A percentile compares a stretch with the other conserved stretches of the same genome.
These are phyloP conservation scores for Epinephelus moara DNA, from an alignment of 2,113 vertebrate genomes.

Conservation along the genomic window DNA sequence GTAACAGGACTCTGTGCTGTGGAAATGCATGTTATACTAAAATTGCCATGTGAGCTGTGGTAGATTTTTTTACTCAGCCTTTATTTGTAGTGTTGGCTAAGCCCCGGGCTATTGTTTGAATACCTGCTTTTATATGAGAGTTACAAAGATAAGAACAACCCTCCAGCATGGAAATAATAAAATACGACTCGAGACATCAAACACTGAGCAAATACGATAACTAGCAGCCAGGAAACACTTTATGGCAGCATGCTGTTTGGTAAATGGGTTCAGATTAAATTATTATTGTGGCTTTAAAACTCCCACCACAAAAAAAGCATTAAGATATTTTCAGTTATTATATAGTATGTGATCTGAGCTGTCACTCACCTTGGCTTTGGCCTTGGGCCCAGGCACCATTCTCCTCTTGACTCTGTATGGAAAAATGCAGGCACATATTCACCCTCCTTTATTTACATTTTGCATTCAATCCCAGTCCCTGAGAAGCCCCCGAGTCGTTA, in stretches of 20 bases:
- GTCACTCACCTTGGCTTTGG: constrained; percentile 91
- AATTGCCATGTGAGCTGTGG: background rate
- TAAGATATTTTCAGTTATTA: background rate
- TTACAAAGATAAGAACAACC: background rate
- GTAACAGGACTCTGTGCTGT: background rate
- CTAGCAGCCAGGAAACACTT: background rate
- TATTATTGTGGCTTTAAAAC: background rate
- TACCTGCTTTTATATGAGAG: background rate
- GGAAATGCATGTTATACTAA: background rate
- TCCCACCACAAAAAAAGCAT: background rate
- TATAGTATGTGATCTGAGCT: background rate
- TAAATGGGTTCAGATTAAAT: background rate
- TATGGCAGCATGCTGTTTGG: background rate
- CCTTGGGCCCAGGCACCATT: constrained; percentile 90
- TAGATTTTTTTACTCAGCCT: background rate
- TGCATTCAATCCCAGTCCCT: background rate
- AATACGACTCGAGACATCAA: background rate
- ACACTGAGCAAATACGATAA: background rate
- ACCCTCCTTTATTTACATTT: background rate
- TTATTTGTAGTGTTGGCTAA: background rate
- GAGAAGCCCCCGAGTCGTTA: background rate
- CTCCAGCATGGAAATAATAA: background rate
- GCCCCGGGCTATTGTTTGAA: background rate
- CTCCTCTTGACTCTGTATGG: constrained; percentile 92
- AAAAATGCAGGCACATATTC: constrained; percentile 25